Conservation (phyloP, 2,797 vertebrate genomes). For the Myripristis murdjan region DNA sequence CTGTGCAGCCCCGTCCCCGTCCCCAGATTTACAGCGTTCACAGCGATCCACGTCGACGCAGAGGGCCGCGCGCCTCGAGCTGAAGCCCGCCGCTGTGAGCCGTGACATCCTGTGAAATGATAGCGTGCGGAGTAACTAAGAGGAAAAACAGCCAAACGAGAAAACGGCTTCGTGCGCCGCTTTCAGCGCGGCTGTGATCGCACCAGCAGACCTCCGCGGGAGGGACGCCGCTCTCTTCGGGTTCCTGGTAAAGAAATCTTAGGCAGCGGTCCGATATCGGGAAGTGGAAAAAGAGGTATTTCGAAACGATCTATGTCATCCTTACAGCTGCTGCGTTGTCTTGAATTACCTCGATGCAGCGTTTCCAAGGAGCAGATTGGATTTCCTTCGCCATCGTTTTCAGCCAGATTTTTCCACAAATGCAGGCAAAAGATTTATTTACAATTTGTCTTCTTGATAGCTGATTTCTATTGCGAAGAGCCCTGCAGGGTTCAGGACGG, state of each 20-base stretch:
- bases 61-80: slow-evolving; percentile 17
- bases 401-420: slow-evolving; percentile 73
- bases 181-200: slow-evolving; percentile 53
- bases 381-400: slow-evolving; percentile 75
- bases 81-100: background rate
- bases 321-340: slow-evolving; percentile 80
- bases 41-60: slow-evolving; percentile 7
- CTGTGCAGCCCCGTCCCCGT: no score
- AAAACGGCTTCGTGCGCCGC: slow-evolving; percentile 22
- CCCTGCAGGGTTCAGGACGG: slow-evolving; percentile 21
- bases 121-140: slow-evolving; percentile 7
- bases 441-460: slow-evolving; percentile 61
- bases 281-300: slow-evolving; percentile 77
- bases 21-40: slow-evolving; percentile 15
- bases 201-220: slow-evolving; percentile 20
- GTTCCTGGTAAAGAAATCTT: slow-evolving; percentile 58
- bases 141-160: slow-evolving; percentile 39
- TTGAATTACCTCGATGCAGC: slow-evolving; percentile 81
- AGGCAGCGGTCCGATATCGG: slow-evolving; percentile 54
- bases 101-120: background rate
- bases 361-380: slow-evolving; percentile 72
- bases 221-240: slow-evolving; percentile 37
- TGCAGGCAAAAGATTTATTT: slow-evolving; percentile 68
- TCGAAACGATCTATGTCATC: slow-evolving; percentile 76
- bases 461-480: slow-evolving; percentile 27